Conservation (phyloP, 2,888 invertebrate genomes). For the Petrolisthes manimaculis region DNA sequence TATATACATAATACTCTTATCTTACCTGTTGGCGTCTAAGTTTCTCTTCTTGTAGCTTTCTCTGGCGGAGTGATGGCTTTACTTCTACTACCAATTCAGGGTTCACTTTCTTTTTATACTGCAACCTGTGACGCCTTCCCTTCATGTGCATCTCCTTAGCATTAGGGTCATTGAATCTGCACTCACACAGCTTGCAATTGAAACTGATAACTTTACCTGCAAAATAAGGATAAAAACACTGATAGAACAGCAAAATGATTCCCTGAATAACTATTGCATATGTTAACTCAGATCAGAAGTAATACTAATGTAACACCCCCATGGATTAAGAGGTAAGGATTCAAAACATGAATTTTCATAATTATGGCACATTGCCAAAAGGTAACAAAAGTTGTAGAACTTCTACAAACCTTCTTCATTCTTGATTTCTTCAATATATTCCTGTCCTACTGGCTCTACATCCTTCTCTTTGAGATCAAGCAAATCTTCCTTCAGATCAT, state of each 20-base stretch:
- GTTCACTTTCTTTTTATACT: conserved; percentile 95
- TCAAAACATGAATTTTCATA: no score
- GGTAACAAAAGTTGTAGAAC: no score
- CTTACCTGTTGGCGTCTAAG: conserved; percentile 77
- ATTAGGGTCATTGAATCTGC: conserved; percentile 98
- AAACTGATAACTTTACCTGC: conserved; percentile 83
- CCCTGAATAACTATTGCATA: neutral
- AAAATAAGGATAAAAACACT: conserved; percentile 60
- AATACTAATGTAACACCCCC: no score
- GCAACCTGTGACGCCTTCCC: conserved; percentile 93
- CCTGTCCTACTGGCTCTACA: conserved; percentile 92
- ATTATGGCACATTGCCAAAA: no score
- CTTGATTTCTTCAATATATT: conserved; percentile 97
- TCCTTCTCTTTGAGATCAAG: conserved; percentile 75
- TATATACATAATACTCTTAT: neutral
- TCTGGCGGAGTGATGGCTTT: conserved; percentile 90
- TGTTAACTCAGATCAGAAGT: neutral
- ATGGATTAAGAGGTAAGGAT: no score
- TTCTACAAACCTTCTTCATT: conserved; percentile 85
- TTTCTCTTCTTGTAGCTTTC: conserved; percentile 79
- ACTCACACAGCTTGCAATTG: conserved; percentile 98
- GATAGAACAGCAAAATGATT: neutral
- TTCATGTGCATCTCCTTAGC: conserved; percentile 99
- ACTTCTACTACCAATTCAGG: conserved; percentile 96
- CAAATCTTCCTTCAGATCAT: conserved; percentile 63